phyloP scores from a whole-genome alignment of 2,888 invertebrate genomes.

The Helicoverpa assulta region DNA sequence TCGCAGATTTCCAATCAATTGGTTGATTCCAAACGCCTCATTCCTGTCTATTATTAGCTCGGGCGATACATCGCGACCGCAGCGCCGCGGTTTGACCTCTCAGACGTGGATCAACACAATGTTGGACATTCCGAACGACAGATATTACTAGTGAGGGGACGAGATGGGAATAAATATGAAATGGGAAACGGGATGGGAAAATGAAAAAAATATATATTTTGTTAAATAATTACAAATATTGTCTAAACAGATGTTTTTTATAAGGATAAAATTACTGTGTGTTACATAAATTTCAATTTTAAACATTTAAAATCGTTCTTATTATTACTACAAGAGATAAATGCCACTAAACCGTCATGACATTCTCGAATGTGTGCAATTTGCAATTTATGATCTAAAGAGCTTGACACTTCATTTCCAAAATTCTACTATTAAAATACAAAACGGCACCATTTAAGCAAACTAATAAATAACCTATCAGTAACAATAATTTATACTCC shows the following conservation, averaged over 20 bases:
- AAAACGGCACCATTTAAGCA: constrained; percentile 18
- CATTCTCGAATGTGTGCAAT: no score
- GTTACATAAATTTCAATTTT: no score
- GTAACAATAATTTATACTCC: constrained; percentile 31
- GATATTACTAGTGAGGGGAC: constrained; percentile 5
- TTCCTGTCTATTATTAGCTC: constrained; percentile 57
- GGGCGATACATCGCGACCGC: constrained; percentile 69
- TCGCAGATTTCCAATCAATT: constrained; percentile 52
- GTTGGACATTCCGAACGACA: constrained; percentile 43
- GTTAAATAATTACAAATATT: no score
- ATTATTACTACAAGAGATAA: no score
- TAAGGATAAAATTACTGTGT: no score
- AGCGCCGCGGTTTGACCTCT: constrained; percentile 74
- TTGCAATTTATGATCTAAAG: no score
- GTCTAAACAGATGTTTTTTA: no score
- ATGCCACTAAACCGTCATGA: no score
- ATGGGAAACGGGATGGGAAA: no score
- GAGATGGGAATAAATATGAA: no score
- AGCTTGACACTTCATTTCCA: not conserved
- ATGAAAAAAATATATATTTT: no score
- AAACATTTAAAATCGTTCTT: no score
- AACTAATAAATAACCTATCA: constrained; percentile 25
- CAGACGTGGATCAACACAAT: constrained; percentile 66
- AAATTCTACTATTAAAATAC: not conserved
- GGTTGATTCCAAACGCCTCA: constrained; percentile 36